Evolutionary conservation across 2,113 vertebrate genomes (phyloP).

Genomic region (Suricata suricatta): DNA sequence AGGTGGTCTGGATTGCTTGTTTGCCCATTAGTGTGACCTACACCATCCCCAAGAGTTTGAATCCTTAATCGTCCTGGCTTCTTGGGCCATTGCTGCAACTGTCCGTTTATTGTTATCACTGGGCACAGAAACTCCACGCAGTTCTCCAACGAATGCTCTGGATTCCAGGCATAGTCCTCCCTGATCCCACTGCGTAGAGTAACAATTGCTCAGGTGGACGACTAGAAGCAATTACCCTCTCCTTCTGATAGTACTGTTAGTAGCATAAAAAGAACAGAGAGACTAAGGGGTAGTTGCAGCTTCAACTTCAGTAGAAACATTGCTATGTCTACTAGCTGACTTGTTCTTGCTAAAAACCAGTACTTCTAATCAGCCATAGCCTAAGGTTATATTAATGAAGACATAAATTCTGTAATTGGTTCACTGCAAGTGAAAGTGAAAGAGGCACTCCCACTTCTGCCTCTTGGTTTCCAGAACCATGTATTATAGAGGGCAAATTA

Average conservation of each 20-base stretch:
- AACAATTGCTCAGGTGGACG: background rate
- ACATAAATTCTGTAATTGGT: background rate
- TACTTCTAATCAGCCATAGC: background rate
- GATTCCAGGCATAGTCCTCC: background rate
- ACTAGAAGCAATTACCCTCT: background rate
- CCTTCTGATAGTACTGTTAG: background rate
- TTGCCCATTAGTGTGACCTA: background rate
- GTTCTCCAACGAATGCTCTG: background rate
- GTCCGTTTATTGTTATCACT: background rate
- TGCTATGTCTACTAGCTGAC: background rate
- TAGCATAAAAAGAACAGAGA: background rate
- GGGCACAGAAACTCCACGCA: background rate
- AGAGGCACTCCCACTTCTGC: background rate
- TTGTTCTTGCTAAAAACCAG: background rate
- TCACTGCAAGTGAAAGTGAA: background rate
- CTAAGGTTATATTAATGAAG: background rate
- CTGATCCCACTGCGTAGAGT: background rate
- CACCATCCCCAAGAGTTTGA: background rate
- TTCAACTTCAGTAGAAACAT: background rate
- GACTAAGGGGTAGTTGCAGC: background rate
- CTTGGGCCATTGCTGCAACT: background rate
- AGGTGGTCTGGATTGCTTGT: background rate
- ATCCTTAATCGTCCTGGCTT: background rate
- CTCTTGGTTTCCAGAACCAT: background rate
- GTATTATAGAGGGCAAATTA: background rate